Evolutionary conservation across 2,888 invertebrate species (phyloP), one percentile per base, ranked within the genome.

Genomic region (Steromphala cineraria): DNA sequence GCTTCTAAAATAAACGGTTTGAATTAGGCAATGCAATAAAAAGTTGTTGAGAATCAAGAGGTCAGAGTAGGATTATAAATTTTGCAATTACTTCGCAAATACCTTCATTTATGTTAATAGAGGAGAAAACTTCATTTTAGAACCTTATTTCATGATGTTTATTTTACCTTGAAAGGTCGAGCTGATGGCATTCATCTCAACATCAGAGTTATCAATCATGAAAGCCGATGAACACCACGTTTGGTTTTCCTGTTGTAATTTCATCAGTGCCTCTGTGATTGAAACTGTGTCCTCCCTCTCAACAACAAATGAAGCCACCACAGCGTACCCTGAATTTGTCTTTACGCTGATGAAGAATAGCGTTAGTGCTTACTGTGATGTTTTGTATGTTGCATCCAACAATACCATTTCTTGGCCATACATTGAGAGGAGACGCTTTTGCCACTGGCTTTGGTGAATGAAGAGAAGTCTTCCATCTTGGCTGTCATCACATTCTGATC

Each of bases 371-470:
- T 84, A 86, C 28, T 77, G 75, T 8, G 82, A 80, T 8, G 83
- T 85, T 62, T 77, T 79, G 82, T 85, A 87, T 13, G 86, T 85
- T 10, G 86, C 81, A 80, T 84, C 87, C 7, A 87, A 67, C 15
- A 85, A 80, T 13, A 79, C 79, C n/a, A 85, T 67, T 7, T 82
- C 81, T 8, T 71, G 75, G 0, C 86, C 86, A 81, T 86, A 87
- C 31, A 55, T 74, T 19, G 53, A 8, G 53, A 8, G 79, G 19
- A 87, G 74, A 17, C 56, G 36, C 71, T 76, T 75, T 53, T 85
- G 85, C 76, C 76, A 81, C 0, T n/a, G 24, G 15, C 80, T 62
- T 67, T 85, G 84, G 80, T 79, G 80, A 8, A 86, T 78, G 13
- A 86, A 62, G 19, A 86, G 80, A 53, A 86, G 46, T 46, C 46